phyloP scores from a whole-genome alignment of 2,797 vertebrate species.

The Pseudochaenichthys georgianus region DNA sequence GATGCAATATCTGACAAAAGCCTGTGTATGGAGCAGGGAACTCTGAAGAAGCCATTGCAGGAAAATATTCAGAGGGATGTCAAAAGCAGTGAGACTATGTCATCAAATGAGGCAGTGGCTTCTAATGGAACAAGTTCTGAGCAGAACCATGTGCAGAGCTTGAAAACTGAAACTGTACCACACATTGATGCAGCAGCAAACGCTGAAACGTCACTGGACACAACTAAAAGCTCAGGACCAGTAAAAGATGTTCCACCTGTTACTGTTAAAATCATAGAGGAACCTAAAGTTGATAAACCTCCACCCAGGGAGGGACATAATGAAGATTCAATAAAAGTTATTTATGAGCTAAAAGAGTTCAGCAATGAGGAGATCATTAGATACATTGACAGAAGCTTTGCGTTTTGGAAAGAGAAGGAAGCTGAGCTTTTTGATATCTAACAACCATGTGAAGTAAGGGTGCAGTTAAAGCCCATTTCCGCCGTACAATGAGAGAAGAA shows the following conservation, averaged over 20 bases:
- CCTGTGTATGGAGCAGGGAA: slow-evolving; percentile 36
- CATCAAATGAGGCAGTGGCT: slow-evolving; percentile 35
- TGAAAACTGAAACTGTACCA: slow-evolving; percentile 18
- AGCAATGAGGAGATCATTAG: slow-evolving; percentile 95
- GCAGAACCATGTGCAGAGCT: slow-evolving; percentile 23
- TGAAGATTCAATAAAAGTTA: slow-evolving; percentile 86
- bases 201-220: slow-evolving; percentile 27
- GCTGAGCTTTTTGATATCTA: slow-evolving; percentile 92
- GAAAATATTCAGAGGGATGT: slow-evolving; percentile 10
- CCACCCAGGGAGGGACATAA: slow-evolving; percentile 44
- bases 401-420: slow-evolving; percentile 99
- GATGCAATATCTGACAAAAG: slow-evolving; percentile 22
- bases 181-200: slow-evolving; percentile 39
- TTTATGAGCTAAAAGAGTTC: slow-evolving; percentile 94
- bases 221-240: slow-evolving; percentile 30
- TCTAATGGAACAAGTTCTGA: slow-evolving; percentile 42
- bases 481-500: slow-evolving; percentile 27
- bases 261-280: slow-evolving; percentile 62
- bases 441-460: slow-evolving; percentile 31
- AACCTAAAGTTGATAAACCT: slow-evolving; percentile 60
- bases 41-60: slow-evolving; percentile 20
- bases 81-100: slow-evolving; percentile 24
- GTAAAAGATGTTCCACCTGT: slow-evolving; percentile 44
- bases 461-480: slow-evolving; percentile 20
- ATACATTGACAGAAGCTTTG: slow-evolving; percentile 97